These are phyloP conservation scores for Pinna nobilis DNA, from an alignment of 1,140 invertebrate genomes.

Conservation along the genomic window DNA sequence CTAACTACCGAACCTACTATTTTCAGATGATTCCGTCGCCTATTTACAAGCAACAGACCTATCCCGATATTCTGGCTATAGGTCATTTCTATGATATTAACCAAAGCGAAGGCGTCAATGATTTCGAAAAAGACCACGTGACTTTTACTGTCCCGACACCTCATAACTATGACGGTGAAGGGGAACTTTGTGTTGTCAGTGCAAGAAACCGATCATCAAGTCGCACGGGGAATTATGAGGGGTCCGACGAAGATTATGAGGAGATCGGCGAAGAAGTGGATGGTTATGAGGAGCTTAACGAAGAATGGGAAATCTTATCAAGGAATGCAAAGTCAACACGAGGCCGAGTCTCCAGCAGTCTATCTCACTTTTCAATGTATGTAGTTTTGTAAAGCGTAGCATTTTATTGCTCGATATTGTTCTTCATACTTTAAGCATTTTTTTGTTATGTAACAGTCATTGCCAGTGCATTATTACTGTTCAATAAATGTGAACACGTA, in stretches of 20 bases:
- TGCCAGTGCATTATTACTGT: neutral
- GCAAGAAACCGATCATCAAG: conserved; percentile 15
- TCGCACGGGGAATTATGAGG: too few relatives aligned
- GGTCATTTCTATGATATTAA: conserved; percentile 43
- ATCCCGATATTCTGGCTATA: conserved; percentile 23
- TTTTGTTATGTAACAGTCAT: too few relatives aligned
- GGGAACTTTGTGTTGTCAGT: conserved; percentile 26
- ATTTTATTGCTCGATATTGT: too few relatives aligned
- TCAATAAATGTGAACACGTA: neutral
- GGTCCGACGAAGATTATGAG: conserved; percentile 5
- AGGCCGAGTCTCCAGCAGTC: conserved; percentile 24
- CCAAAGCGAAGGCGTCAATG: conserved; percentile 1
- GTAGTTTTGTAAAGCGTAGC: neutral
- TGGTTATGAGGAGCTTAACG: too few relatives aligned
- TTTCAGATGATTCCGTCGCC: conserved; percentile 35
- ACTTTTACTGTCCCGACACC: conserved; percentile 31
- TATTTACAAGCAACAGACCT: conserved; percentile 9
- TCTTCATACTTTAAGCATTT: too few relatives aligned
- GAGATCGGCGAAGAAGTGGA: conserved; percentile 4
- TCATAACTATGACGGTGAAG: conserved; percentile 37
- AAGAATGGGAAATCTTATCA: conserved; percentile 28
- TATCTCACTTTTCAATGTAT: conserved; percentile 40
- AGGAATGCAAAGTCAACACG: conserved; percentile 2
- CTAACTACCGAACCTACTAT: neutral
- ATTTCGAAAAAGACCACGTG: conserved; percentile 12